A percentile compares a stretch with the other conserved stretches of the same genome.
Evolutionary conservation across 2,888 invertebrate genomes (phyloP).

Genomic region (Lepidonotus clava): DNA sequence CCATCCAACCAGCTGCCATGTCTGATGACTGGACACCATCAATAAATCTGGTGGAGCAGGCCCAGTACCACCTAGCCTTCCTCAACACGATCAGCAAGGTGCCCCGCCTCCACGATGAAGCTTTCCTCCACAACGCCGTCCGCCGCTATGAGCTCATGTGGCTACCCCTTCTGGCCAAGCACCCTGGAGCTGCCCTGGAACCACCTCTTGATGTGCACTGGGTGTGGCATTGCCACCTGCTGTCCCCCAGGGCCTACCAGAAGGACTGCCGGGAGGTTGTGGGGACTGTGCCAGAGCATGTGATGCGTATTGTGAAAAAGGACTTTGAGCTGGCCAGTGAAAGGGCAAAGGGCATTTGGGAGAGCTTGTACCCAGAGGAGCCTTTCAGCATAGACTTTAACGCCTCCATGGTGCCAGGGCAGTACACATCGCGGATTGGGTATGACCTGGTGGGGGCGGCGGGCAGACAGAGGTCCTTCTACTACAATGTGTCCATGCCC

Average conservation of each 20-base stretch:
- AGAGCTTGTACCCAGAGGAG: slow-evolving; percentile 55
- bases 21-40: no score
- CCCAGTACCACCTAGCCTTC: slow-evolving; percentile 45
- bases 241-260: slow-evolving; percentile 74
- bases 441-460: slow-evolving; percentile 80
- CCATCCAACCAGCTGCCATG: no score
- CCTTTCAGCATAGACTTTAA: slow-evolving; percentile 49
- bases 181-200: slow-evolving; percentile 75
- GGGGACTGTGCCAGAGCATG: slow-evolving; percentile 79
- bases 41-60: slow-evolving; percentile 11
- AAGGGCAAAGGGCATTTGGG: slow-evolving; percentile 71
- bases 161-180: slow-evolving; percentile 80
- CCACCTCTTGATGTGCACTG: slow-evolving; percentile 82
- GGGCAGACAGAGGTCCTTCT: slow-evolving; percentile 80
- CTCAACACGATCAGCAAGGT: not conserved
- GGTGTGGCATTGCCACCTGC: slow-evolving; percentile 81
- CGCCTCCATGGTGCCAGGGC: not conserved
- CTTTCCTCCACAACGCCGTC: slow-evolving; percentile 44
- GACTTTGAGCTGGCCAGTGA: slow-evolving; percentile 70
- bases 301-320: slow-evolving; percentile 72
- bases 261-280: slow-evolving; percentile 72
- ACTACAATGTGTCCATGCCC: slow-evolving; percentile 81
- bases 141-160: slow-evolving; percentile 79
- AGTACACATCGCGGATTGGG: slow-evolving; percentile 60
- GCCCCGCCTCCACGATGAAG: not conserved